Base-by-base conservation (phyloP, 2,797 vertebrate species). In the Pagetopsis macropterus region DNA sequence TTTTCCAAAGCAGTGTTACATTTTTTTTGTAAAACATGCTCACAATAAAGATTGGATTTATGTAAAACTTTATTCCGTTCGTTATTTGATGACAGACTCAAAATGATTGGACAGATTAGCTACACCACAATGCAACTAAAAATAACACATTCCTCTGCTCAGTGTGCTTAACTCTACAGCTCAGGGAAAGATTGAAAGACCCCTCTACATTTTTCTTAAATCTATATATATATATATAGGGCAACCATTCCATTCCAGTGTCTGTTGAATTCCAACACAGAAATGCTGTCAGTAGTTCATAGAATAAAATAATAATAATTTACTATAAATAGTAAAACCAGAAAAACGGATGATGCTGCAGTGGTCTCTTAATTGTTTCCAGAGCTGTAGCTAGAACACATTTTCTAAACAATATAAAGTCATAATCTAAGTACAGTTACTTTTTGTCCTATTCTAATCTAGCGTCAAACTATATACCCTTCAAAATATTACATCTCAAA, bases 41-140 rank as follows among this genome's bases (percentile, higher is more conserved):
- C 64, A 76, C 58, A 90, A 89, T 89, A 93, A 91, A 91, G 14
- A 77, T 50, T 60, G 60, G n/a, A 63, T 87, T 90, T 88, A 48
- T 79, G 21, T 65, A 37, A 37, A 37, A 75, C 0, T 6, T 1
- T 33, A 1, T 51, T 64, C 8, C 46, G n/a, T 55, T 82, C 9
- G n/a, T 78, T 69, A 37, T 82, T 83, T 41, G 3, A 67, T 11
- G 3, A 49, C 17, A 19, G 16, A 57, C 21, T 33, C 3, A 12
- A 51, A 33, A 23, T 62, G 9, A 8, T 19, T 2, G 46, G 4
- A 17, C 11, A 21, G 14, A 40, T 17, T 44, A 8, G 23, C 31
- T 5, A 9, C 7, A 56, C n/a, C 13, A 37, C 4, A 23, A 48
- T 27, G 3, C 12, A 52, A 43, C 9, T 45, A 1, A 23, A 3